phyloP scores from a whole-genome alignment of 2,888 invertebrate genomes.

The Cyaniris semiargus region DNA sequence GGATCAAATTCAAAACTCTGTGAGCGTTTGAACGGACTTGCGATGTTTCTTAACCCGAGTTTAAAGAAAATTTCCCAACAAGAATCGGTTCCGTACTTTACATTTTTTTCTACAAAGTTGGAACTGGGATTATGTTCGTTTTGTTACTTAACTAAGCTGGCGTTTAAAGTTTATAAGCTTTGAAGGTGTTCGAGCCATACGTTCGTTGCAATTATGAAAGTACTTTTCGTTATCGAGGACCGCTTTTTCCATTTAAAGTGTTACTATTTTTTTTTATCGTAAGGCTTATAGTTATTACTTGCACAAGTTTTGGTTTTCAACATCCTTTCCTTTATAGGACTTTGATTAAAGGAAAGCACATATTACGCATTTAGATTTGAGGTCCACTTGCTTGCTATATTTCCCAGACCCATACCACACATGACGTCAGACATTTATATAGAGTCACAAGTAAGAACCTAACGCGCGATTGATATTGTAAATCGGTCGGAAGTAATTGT shows the following conservation, averaged over 20 bases:
- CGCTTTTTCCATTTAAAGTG: background rate
- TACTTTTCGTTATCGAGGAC: background rate
- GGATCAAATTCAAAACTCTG: background rate
- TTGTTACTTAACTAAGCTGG: background rate
- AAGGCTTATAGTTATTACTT: too few species aligned
- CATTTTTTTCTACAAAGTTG: background rate
- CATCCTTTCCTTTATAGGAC: too few species aligned
- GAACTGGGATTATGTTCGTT: background rate
- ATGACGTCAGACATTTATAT: too few species aligned
- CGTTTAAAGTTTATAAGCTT: constrained; percentile 21
- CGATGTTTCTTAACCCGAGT: background rate
- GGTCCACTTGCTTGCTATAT: too few species aligned
- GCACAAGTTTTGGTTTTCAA: too few species aligned
- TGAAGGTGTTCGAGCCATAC: background rate
- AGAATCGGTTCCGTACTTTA: background rate
- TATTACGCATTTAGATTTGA: too few species aligned
- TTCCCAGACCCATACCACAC: too few species aligned
- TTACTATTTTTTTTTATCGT: background rate
- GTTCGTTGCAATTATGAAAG: constrained; percentile 7
- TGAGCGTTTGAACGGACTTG: background rate
- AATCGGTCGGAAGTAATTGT: too few species aligned
- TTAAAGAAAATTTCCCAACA: background rate
- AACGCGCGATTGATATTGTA: too few species aligned
- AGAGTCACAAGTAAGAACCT: too few species aligned
- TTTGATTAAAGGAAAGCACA: too few species aligned